phyloP scores from a whole-genome alignment of 30 jellyfish, hydroid and myxozoan genomes.

The Hydractinia symbiolongicarpus region DNA sequence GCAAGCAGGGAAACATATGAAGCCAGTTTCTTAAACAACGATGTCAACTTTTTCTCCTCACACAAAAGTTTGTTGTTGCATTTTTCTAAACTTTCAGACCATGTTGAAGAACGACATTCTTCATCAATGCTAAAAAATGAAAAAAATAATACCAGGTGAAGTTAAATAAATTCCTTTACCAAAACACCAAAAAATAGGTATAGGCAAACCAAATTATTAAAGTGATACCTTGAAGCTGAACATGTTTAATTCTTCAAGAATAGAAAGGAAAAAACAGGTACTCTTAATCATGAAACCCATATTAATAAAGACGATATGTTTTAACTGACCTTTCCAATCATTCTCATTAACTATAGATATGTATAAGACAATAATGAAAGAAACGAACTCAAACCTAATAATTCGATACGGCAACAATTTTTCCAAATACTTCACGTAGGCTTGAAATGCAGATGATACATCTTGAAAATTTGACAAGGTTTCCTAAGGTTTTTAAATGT shows the following conservation, averaged over 20 bases:
- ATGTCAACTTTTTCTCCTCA: slow-evolving; percentile 24
- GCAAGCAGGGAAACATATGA: slow-evolving; percentile 40
- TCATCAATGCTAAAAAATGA: slow-evolving; percentile 47
- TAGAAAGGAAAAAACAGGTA: too few species aligned
- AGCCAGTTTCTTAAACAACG: slow-evolving; percentile 43
- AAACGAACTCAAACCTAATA: slow-evolving; percentile 28
- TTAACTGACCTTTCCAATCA: too few species aligned
- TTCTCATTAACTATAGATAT: too few species aligned
- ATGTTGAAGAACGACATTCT: slow-evolving; percentile 56
- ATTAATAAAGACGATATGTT: too few species aligned
- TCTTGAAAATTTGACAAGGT: slow-evolving; percentile 43
- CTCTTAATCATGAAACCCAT: too few species aligned
- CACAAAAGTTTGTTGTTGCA: slow-evolving; percentile 27
- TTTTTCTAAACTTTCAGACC: slow-evolving; percentile 54
- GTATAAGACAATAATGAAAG: neutral
- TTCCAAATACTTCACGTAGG: slow-evolving; percentile 48
- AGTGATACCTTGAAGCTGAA: too few species aligned
- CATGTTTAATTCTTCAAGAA: too few species aligned
- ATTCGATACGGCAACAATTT: slow-evolving; percentile 48
- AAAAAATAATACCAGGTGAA: neutral
- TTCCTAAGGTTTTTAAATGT: slow-evolving; percentile 24
- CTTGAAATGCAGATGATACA: slow-evolving; percentile 27
- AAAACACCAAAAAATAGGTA: too few species aligned
- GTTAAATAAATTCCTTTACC: neutral
- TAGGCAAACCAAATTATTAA: too few species aligned